Percentiles rank a stretch among this genome's conserved stretches.
Evolutionary conservation across 2,113 vertebrate species (phyloP).

Genomic region (Columba janthina): DNA sequence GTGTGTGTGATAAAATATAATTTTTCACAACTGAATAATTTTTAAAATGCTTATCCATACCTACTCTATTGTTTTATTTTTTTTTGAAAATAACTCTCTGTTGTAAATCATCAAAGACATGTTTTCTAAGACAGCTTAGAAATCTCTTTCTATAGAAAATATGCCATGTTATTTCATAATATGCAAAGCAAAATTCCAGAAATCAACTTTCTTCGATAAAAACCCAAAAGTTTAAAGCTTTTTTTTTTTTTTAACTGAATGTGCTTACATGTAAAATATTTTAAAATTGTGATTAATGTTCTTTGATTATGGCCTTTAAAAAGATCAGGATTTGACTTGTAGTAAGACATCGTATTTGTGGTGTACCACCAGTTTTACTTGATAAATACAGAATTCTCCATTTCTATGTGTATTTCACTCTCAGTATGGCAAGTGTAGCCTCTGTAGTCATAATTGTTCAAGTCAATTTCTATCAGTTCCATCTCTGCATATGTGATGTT

Average conservation of each 20-base stretch:
- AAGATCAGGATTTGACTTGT: neutral
- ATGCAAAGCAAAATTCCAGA: neutral
- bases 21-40: neutral
- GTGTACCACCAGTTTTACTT: neutral
- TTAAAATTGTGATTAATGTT: neutral
- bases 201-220: neutral
- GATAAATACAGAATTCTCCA: neutral
- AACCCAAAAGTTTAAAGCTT: neutral
- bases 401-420: neutral
- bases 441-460: neutral
- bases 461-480: neutral
- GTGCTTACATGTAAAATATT: neutral
- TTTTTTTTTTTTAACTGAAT: neutral
- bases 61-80: neutral
- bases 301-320: neutral
- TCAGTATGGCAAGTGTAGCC: neutral
- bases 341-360: neutral
- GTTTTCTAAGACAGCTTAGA: neutral
- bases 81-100: neutral
- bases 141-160: neutral
- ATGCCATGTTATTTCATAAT: neutral
- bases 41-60: neutral
- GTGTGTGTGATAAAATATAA: neutral
- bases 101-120: neutral
- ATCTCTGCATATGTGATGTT: neutral